Evolutionary conservation across 2,797 vertebrate genomes (phyloP), one percentile per base, ranked within the genome.

Genomic region (Syngnathus rostellatus): DNA sequence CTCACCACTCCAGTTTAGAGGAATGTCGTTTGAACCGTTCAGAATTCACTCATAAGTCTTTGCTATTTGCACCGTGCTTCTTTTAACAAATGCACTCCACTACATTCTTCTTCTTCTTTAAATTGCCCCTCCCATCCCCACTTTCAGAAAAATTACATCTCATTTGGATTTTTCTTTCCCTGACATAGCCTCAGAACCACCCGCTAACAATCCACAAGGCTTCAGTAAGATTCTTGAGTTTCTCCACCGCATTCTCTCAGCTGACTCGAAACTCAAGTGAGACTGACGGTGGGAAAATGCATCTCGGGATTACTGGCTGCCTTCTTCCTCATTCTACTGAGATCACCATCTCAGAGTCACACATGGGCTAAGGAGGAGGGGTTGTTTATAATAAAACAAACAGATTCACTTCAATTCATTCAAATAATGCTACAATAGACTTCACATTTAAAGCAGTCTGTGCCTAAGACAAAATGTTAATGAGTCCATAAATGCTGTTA

Each of bases 251-350:
- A 43, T 65, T 67, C 6, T 8, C 76, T 83, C 76, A 73, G 79
- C 75, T 78, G 80, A 77, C 64, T 62, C n/a, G 61, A 63, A 65
- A 71, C 67, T 6, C 14, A 21, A 68, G 19, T 63, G 71, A 78
- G 68, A 66, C 57, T 62, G 65, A 70, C 67, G 67, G 71, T 69
- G 75, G 78, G 75, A 89, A 88, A 83, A 79, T 45, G 72, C 72
- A 68, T 71, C 77, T 68, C 74, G 74, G 80, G 70, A 67, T 76
- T 65, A 57, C 59, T 64, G 40, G 64, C 67, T 17, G 69, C 59
- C 63, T 67, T 81, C 80, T 86, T 87, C 83, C 87, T 85, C 84
- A 84, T 88, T 87, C 81, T 19, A 63, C 69, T 59, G 31, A 62
- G 76, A 84, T 87, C 74, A 75, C 23, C 43, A 86, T 82, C 80